Evolutionary conservation across 2,797 vertebrate species (phyloP), one percentile per base, ranked within the genome.

Genomic region (Cephalopachus bancanus): DNA sequence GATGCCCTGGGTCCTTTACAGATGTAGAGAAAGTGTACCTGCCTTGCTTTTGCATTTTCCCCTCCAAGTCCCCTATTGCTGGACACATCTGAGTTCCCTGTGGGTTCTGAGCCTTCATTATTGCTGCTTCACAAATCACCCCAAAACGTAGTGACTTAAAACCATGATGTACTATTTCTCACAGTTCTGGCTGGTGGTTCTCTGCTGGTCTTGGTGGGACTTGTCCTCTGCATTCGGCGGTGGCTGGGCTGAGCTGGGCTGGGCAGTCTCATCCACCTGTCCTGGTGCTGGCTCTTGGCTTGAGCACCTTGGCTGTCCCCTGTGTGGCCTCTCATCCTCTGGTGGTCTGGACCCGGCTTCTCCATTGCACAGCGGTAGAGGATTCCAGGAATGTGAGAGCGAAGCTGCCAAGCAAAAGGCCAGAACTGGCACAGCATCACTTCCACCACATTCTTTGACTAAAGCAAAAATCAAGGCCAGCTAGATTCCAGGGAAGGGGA

Each of bases 391-490:
- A 22, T 49, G 51, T 64, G 16, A 33, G 28, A n/a, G 10, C 4
- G 4, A 76, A 64, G 62, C 83, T 59, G 2, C 89, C 49, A 12
- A 24, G 3, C 20, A 33, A 26, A 53, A 30, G 19, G 53, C 59
- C 55, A 37, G 53, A 59, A 49, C 1, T 2, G 16, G 15, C 5
- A 4, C 12, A 51, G 15, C 1, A 0, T 74, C 49, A 3, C 79
- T 89, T 94, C 62, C 1, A 11, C 64, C 7, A 20, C 22, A 20
- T 65, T 81, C 59, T 78, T 75, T 60, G 22, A 64, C 59, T 86
- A 69, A 94, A 86, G 49, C 51, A 79, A 74, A 92, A 84, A 20
- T 91, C 60, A 72, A 62, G 74, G 30, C 19, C 30, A 62, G 7
- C 26, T 60, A 60, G 51, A 22, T 74, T 62, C 85, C 80, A 53